Conservation (phyloP, 2,113 vertebrate genomes). For the Ifrita kowaldi region DNA sequence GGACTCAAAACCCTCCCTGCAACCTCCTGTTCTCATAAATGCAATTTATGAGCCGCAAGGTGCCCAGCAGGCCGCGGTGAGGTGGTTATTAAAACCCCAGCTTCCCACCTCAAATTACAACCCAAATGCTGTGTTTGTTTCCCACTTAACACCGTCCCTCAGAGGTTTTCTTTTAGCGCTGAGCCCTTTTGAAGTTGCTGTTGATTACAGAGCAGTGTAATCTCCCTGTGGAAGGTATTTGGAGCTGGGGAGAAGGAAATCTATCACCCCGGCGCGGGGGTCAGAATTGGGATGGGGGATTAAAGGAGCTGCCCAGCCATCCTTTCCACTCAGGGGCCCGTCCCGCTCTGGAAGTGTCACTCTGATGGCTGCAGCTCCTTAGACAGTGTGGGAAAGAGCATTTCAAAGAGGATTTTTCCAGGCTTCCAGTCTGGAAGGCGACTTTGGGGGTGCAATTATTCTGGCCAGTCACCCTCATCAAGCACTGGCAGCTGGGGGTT, state of each 20-base stretch:
- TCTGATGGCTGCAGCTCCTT: background rate
- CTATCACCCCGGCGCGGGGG: background rate
- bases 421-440: background rate
- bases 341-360: background rate
- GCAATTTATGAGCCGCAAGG: background rate
- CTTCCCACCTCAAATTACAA: conserved; percentile 19
- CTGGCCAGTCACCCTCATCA: background rate
- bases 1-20: background rate
- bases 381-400: background rate
- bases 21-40: background rate
- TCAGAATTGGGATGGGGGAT: background rate
- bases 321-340: background rate
- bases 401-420: background rate
- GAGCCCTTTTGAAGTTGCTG: conserved; percentile 20
- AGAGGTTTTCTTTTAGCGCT: background rate
- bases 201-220: conserved; percentile 16
- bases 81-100: conserved; percentile 8
- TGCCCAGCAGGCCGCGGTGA: accelerated
- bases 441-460: background rate
- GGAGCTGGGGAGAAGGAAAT: background rate
- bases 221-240: background rate
- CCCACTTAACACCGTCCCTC: background rate
- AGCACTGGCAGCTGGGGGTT: background rate
- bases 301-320: background rate
- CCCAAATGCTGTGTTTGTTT: conserved; percentile 20